These are phyloP conservation scores for Drosophila siamana DNA, from an alignment of 2,888 invertebrate species.

Conservation along the genomic window DNA sequence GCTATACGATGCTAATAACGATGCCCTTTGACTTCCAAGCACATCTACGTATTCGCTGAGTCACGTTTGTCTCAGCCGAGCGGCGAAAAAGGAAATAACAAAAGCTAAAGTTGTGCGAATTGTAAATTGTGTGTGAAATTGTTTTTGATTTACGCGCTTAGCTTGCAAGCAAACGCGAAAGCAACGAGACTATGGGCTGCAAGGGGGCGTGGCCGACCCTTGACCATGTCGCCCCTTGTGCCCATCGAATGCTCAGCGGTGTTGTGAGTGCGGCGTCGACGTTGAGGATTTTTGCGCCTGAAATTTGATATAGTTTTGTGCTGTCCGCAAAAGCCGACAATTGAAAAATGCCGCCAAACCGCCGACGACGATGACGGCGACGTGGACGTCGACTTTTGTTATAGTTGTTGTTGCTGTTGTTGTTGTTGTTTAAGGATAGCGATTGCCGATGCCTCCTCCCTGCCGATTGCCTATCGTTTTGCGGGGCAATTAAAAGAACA, in stretches of 20 bases:
- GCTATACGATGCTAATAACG: no score
- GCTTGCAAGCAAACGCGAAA: no score
- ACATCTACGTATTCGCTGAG: no score
- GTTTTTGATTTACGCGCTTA: no score
- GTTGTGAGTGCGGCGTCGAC: background rate
- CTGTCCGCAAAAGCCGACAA: conserved; percentile 78
- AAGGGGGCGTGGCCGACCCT: background rate
- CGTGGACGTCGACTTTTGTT: conserved; percentile 25
- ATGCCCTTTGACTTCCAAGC: no score
- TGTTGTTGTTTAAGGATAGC: conserved; percentile 30
- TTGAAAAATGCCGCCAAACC: conserved; percentile 69
- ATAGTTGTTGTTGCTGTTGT: conserved; percentile 37
- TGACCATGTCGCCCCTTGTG: background rate
- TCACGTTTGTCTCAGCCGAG: no score
- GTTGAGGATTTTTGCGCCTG: conserved; percentile 37
- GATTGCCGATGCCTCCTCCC: conserved; percentile 29
- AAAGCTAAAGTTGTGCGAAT: no score
- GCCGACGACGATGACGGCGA: conserved; percentile 45
- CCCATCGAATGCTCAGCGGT: background rate
- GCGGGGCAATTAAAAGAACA: conserved; percentile 80
- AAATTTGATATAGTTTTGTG: conserved; percentile 76
- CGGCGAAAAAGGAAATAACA: no score
- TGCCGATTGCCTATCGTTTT: conserved; percentile 77
- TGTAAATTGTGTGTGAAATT: no score
- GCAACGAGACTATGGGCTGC: no score